A percentile compares a stretch with the other conserved stretches of the same genome.
Evolutionary conservation across 2,113 vertebrate species (phyloP).

Genomic region (Madoqua kirkii): DNA sequence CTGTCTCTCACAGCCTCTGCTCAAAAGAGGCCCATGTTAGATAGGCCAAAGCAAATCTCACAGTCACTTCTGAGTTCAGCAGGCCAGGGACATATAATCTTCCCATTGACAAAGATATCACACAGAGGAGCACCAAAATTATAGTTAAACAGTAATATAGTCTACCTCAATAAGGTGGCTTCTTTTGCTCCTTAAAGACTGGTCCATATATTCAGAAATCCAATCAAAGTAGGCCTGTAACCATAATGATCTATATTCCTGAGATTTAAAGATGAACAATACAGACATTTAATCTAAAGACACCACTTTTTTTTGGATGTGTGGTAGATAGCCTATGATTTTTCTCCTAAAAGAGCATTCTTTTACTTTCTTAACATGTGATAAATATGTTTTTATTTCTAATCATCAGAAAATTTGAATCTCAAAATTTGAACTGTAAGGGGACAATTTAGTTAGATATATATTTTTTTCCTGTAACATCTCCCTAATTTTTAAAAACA

Average conservation of each 20-base stretch:
- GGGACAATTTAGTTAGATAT: neutral
- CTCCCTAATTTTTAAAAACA: neutral
- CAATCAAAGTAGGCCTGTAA: neutral
- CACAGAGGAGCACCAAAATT: neutral
- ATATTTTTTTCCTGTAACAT: neutral
- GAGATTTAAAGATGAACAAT: neutral
- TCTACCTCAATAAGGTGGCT: neutral
- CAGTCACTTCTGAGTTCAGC: neutral
- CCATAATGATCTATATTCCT: neutral
- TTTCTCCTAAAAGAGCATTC: neutral
- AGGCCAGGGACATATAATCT: neutral
- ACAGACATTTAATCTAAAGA: neutral
- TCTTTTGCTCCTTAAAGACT: neutral
- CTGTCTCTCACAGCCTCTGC: neutral
- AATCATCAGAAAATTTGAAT: slow-evolving; percentile 19
- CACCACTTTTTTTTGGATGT: neutral
- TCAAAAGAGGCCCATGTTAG: neutral
- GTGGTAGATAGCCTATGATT: neutral
- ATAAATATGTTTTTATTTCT: neutral
- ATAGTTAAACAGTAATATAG: neutral
- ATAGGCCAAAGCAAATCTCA: neutral
- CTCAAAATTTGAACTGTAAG: neutral
- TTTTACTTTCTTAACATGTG: neutral
- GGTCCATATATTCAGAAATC: neutral
- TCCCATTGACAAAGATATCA: neutral